Evolutionary conservation across 2,888 invertebrate genomes (phyloP).

Genomic region (Lepidonotus clava): DNA sequence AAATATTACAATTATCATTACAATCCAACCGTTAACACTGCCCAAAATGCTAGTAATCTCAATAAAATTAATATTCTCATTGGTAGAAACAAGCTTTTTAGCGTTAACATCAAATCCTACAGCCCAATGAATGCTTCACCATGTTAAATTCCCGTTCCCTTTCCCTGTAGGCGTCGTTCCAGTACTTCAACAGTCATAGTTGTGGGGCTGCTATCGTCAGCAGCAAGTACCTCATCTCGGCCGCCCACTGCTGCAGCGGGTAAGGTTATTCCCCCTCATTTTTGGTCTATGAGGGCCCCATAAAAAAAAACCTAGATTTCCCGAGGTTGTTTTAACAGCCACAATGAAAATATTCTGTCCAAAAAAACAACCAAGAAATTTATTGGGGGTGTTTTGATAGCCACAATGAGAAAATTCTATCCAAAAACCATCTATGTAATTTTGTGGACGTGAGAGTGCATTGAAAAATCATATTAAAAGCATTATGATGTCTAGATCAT

Average conservation of each 20-base stretch:
- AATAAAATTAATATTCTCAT: not conserved
- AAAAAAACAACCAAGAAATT: too few relatives aligned
- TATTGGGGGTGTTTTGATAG: too few relatives aligned
- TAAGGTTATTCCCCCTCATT: too few relatives aligned
- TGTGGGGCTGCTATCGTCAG: slow-evolving; percentile 19
- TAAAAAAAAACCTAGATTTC: too few relatives aligned
- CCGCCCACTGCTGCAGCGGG: slow-evolving; percentile 23
- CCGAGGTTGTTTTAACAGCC: too few relatives aligned
- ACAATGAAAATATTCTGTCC: too few relatives aligned
- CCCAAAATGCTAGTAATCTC: not conserved
- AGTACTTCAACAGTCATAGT: not conserved
- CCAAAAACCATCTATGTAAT: too few relatives aligned
- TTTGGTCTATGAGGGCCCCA: too few relatives aligned
- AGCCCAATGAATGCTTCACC: not conserved
- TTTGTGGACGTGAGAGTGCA: too few relatives aligned
- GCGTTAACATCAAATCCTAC: not conserved
- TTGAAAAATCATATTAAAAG: too few relatives aligned
- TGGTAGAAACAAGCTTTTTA: not conserved
- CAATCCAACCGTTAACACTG: not conserved
- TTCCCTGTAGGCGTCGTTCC: not conserved
- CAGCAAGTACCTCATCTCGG: not conserved
- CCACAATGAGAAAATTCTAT: too few relatives aligned
- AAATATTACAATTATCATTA: not conserved
- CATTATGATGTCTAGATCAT: too few relatives aligned
- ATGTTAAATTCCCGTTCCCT: not conserved